phyloP scores from a whole-genome alignment of 1,140 invertebrate species.

The Drosophila ananassae region DNA sequence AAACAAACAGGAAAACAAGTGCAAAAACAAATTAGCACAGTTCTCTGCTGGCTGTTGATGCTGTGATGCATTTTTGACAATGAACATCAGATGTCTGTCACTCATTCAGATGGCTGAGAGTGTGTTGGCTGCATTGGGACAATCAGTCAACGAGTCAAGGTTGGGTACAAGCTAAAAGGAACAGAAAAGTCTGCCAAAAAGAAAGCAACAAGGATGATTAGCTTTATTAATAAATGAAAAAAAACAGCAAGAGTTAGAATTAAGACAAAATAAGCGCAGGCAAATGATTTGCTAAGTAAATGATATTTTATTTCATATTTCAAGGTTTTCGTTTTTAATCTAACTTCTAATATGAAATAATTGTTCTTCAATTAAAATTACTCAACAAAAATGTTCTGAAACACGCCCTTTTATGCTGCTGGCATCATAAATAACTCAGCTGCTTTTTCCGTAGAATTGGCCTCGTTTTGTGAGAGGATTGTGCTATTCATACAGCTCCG shows the following conservation, averaged over 20 bases:
- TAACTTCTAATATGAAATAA: neutral
- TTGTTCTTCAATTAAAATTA: neutral
- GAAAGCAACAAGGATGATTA: neutral
- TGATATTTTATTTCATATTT: too few species aligned
- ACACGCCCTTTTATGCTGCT: neutral
- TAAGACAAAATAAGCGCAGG: neutral
- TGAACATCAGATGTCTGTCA: conserved; percentile 69
- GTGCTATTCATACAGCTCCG: conserved; percentile 6
- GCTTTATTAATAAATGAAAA: neutral
- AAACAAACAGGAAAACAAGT: conserved; percentile 45
- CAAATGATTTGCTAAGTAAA: too few species aligned
- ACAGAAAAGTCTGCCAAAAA: neutral
- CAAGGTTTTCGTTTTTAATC: too few species aligned
- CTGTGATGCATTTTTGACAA: conserved; percentile 76
- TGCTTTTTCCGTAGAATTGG: conserved; percentile 10
- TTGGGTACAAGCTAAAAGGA: conserved; percentile 8
- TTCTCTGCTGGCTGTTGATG: conserved; percentile 19
- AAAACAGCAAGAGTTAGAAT: neutral
- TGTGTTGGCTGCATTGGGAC: conserved; percentile 33
- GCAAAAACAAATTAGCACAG: conserved; percentile 73
- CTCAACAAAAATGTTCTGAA: neutral
- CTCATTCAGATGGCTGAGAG: conserved; percentile 19
- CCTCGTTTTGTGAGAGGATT: neutral
- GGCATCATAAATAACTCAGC: neutral
- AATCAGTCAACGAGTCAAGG: conserved; percentile 50